Percentiles rank a stretch among this genome's conserved stretches.
Evolutionary conservation across 2,797 vertebrate genomes (phyloP).

Genomic region (Apogon hyalosoma): DNA sequence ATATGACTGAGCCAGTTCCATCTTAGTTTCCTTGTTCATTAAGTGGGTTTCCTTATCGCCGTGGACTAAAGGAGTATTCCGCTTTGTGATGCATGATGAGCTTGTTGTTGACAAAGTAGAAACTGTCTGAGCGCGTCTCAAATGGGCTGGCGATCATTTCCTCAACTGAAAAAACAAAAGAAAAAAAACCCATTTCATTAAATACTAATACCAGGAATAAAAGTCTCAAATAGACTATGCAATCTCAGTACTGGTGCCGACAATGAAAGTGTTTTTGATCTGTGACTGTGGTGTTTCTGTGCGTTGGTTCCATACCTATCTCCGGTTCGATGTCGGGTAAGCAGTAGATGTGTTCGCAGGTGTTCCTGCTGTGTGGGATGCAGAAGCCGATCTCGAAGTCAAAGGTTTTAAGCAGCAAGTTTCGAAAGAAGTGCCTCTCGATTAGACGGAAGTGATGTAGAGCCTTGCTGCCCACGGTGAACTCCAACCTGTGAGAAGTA

Average conservation of each 20-base stretch:
- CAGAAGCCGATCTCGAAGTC: slow-evolving; percentile 96
- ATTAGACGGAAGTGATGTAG: slow-evolving; percentile 91
- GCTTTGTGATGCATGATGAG: slow-evolving; percentile 95
- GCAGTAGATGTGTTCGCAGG: slow-evolving; percentile 93
- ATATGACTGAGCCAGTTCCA: not conserved
- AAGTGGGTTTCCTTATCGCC: not conserved
- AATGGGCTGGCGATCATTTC: slow-evolving; percentile 92
- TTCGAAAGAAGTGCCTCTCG: slow-evolving; percentile 91
- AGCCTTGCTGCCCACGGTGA: slow-evolving; percentile 90
- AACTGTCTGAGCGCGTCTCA: slow-evolving; percentile 93
- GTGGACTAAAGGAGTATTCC: slow-evolving; percentile 88
- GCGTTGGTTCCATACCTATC: slow-evolving; percentile 75
- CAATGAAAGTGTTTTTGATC: not conserved
- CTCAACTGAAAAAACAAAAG: slow-evolving; percentile 76
- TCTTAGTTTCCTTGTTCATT: not conserved
- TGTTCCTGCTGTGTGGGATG: slow-evolving; percentile 93
- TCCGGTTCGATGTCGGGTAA: slow-evolving; percentile 90
- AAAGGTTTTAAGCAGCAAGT: slow-evolving; percentile 91
- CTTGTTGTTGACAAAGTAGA: slow-evolving; percentile 94
- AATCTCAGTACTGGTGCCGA: no score
- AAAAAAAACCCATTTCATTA: not conserved
- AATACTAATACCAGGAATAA: no score
- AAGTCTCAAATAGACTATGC: no score
- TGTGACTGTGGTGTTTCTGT: not conserved
- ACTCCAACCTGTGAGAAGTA: slow-evolving; percentile 88